A percentile compares a stretch with the other conserved stretches of the same genome.
Evolutionary conservation across 1,140 invertebrate species (phyloP).

Genomic region (Listronotus oregonensis): DNA sequence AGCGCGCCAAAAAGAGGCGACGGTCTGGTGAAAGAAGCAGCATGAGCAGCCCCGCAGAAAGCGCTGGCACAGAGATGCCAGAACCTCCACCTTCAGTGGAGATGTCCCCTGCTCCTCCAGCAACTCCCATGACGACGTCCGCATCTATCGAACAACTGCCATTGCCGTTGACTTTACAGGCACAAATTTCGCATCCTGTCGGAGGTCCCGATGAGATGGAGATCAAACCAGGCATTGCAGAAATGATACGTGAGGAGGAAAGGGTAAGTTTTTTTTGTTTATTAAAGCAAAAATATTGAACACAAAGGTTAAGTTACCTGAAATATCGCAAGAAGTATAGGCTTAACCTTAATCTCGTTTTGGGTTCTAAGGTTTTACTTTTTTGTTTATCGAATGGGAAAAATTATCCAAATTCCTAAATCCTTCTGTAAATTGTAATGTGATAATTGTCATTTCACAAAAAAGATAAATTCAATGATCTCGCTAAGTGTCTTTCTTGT

Average conservation of each 20-base stretch:
- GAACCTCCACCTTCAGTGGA: constrained; percentile 56
- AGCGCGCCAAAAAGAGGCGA: constrained; percentile 51
- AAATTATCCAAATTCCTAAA: too few relatives aligned
- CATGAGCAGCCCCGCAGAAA: constrained; percentile 54
- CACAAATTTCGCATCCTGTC: constrained; percentile 45
- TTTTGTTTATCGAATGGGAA: too few relatives aligned
- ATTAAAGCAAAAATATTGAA: constrained; percentile 3
- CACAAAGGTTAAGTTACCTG: not conserved
- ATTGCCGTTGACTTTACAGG: constrained; percentile 56
- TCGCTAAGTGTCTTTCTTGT: too few relatives aligned
- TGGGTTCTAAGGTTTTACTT: too few relatives aligned
- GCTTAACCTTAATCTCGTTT: too few relatives aligned
- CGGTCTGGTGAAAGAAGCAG: constrained; percentile 53
- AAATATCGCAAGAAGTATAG: too few relatives aligned
- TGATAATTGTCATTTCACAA: too few relatives aligned
- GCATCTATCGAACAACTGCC: constrained; percentile 52
- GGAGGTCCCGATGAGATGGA: constrained; percentile 74
- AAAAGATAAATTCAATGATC: too few relatives aligned
- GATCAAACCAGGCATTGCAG: constrained; percentile 90
- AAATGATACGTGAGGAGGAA: constrained; percentile 94
- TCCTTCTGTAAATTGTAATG: too few relatives aligned
- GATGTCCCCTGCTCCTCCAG: constrained; percentile 54
- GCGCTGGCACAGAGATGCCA: constrained; percentile 51
- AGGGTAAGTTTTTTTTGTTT: constrained; percentile 83
- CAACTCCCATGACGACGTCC: constrained; percentile 41